phyloP scores from a whole-genome alignment of 2,888 invertebrate species.

The Barypeithes pellucidus region DNA sequence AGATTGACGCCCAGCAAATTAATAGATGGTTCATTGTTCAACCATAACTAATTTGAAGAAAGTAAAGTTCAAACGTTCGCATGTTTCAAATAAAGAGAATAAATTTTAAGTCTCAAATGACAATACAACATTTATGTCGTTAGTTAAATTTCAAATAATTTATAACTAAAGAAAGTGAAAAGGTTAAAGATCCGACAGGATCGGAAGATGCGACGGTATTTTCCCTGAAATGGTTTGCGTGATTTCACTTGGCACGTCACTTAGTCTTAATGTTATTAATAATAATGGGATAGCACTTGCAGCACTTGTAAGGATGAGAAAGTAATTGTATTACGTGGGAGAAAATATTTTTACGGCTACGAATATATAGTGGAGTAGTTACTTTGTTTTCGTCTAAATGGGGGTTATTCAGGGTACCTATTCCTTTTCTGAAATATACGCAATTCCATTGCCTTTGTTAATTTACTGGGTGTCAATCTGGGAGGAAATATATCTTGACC shows the following conservation, averaged over 20 bases:
- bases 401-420: no score
- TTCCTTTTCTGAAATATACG: no score
- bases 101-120: constrained; percentile 2
- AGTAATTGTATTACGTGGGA: background rate
- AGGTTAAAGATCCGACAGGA: constrained; percentile 23
- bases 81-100: background rate
- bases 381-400: no score
- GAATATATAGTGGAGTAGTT: background rate
- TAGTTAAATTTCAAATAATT: constrained; percentile 4
- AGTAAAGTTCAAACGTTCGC: constrained; percentile 1
- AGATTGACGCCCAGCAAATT: no score
- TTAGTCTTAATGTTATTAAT: background rate
- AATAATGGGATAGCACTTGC: constrained; percentile 3
- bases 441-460: no score
- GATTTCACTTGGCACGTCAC: constrained; percentile 1
- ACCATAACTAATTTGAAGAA: background rate
- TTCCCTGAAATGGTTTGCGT: background rate
- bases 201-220: constrained; percentile 28
- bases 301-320: background rate
- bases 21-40: constrained; percentile 1
- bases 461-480: no score
- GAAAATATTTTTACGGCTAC: background rate
- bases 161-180: constrained; percentile 20
- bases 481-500: no score
- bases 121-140: background rate